Evolutionary conservation across 2,888 invertebrate species (phyloP), one percentile per base, ranked within the genome.

Genomic region (Meiosimyza decipiens): DNA sequence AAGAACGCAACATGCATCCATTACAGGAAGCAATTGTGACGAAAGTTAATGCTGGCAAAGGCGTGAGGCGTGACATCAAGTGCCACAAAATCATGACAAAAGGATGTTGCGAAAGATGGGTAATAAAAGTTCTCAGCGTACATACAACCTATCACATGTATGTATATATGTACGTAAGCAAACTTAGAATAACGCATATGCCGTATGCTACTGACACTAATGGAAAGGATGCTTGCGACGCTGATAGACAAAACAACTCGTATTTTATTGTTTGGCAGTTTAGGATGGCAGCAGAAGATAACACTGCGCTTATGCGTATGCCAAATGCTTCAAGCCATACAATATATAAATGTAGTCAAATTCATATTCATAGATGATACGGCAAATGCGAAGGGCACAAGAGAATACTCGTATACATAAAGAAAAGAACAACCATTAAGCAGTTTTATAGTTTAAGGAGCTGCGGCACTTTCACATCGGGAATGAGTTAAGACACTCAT

Each of bases 1-100:
- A 33, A n/a, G 59, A 57, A 59, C 18, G 50, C 54, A 18, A 59
- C 57, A 47, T n/a, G 51, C 54, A 70, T 71, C 62, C 73, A 70
- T 67, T 72, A 73, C 69, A 76, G 76, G 74, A 74, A 77, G 73
- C 74, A 74, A 75, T 76, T 75, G 75, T 73, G 69, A 54, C 70
- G 54, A 72, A 74, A 75, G 72, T 71, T 75, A 71, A 57, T 73
- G 73, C 72, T 66, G 54, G 54, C 15, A 51, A 70, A 52, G 63
- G 70, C 70, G 70, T 70, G 70, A 70, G 63, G 70, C 70, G 22
- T 70, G 70, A 70, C 70, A 70, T 63, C 54, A 40, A 70, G 40
- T 70, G 70, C 13, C 70, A 63, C 63, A 63, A 63, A 70, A 70
- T 62, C 54, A 63, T 70, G 63, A 63, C 54, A 59, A 22, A 49